These are phyloP conservation scores for Mya arenaria DNA, from an alignment of 1,140 invertebrate genomes.

Conservation along the genomic window DNA sequence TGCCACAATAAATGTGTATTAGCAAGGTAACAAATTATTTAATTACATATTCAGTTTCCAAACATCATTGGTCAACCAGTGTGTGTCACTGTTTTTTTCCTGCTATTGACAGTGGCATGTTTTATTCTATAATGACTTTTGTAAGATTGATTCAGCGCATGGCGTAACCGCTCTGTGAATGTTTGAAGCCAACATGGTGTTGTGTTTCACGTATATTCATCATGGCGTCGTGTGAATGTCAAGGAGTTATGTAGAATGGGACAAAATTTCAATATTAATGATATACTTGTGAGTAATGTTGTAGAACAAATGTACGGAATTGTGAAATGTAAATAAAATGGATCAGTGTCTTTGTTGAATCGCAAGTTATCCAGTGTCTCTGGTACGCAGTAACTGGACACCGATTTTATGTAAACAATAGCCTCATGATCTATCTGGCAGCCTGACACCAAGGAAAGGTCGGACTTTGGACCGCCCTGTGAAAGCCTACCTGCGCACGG, in stretches of 20 bases:
- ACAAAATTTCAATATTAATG: slow-evolving; percentile 27
- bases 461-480: slow-evolving; percentile 35
- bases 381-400: slow-evolving; percentile 28
- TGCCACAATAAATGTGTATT: too few relatives aligned
- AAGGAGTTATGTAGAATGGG: slow-evolving; percentile 19
- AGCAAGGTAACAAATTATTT: too few relatives aligned
- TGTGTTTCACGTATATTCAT: slow-evolving; percentile 22
- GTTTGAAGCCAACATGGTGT: too few relatives aligned
- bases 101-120: slow-evolving; percentile 20
- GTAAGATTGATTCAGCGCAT: slow-evolving; percentile 21
- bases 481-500: slow-evolving; percentile 20
- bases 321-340: slow-evolving; percentile 43
- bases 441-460: slow-evolving; percentile 43
- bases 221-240: slow-evolving; percentile 16
- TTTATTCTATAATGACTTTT: slow-evolving; percentile 18
- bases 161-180: too few relatives aligned
- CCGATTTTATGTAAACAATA: slow-evolving; percentile 35
- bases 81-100: neutral
- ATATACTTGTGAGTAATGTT: slow-evolving; percentile 17
- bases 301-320: slow-evolving; percentile 26
- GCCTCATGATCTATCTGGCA: slow-evolving; percentile 21
- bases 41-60: slow-evolving; percentile 30
- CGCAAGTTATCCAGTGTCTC: slow-evolving; percentile 25
- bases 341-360: slow-evolving; percentile 39
- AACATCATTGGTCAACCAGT: slow-evolving; percentile 20